These are phyloP conservation scores for Tenthredo amoena DNA, from an alignment of 2,888 invertebrate species.

Conservation along the genomic window DNA sequence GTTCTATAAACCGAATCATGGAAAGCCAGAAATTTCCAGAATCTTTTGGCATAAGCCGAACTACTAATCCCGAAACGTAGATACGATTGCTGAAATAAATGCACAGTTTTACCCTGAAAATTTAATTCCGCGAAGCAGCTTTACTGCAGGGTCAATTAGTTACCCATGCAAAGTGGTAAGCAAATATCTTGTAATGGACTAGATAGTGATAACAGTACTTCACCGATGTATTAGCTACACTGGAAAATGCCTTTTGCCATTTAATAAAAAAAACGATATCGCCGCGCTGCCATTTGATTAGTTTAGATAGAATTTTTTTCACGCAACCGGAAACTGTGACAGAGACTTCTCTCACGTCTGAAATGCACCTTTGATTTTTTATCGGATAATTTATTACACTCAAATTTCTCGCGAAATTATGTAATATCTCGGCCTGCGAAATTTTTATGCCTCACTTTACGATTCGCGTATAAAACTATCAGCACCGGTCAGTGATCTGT, in stretches of 20 bases:
- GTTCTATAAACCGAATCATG: neutral
- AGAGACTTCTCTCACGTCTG: neutral
- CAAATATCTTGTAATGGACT: conserved; percentile 38
- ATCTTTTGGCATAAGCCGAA: neutral
- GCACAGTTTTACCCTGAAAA: neutral
- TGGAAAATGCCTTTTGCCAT: neutral
- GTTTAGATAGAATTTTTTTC: neutral
- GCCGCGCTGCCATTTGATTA: neutral
- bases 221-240: neutral
- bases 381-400: neutral
- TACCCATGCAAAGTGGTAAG: conserved; percentile 32
- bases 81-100: neutral
- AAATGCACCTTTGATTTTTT: neutral
- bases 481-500: neutral
- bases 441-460: neutral
- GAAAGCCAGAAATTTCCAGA: neutral
- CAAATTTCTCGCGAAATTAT: neutral
- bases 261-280: neutral
- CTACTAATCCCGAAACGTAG: neutral
- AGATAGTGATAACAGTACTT: conserved; percentile 13
- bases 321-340: neutral
- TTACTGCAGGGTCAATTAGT: neutral
- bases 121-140: neutral
- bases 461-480: neutral
- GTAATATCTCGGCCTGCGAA: neutral